These are phyloP conservation scores for Hepsetus odoe DNA, from an alignment of 2,113 vertebrate genomes.

Conservation along the genomic window DNA sequence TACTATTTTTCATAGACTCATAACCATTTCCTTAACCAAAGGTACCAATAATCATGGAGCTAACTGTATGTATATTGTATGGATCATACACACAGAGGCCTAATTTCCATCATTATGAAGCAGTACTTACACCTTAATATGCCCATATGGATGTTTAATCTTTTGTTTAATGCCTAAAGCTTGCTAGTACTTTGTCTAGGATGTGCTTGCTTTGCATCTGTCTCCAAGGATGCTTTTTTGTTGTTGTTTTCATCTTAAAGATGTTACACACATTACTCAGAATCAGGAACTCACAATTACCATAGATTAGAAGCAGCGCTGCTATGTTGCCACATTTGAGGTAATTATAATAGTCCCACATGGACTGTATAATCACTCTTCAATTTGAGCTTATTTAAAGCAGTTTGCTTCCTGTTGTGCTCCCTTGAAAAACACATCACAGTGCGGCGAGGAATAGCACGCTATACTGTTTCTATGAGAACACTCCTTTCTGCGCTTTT, in stretches of 20 bases:
- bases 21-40: too few species aligned
- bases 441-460: background rate
- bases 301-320: slow-evolving; percentile 74
- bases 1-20: too few species aligned
- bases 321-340: slow-evolving; percentile 67
- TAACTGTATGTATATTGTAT: background rate
- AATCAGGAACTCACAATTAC: slow-evolving; percentile 72
- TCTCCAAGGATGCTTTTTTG: slow-evolving; percentile 67
- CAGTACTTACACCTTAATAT: background rate
- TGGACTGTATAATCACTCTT: slow-evolving; percentile 71
- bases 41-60: too few species aligned
- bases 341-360: slow-evolving; percentile 77
- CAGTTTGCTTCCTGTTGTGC: slow-evolving; percentile 48
- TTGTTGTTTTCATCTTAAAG: slow-evolving; percentile 74
- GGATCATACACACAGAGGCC: background rate
- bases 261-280: slow-evolving; percentile 70
- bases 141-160: background rate
- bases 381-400: slow-evolving; percentile 59
- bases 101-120: background rate
- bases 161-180: background rate
- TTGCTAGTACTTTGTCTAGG: slow-evolving; percentile 29
- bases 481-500: background rate
- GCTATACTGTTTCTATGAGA: slow-evolving; percentile 10
- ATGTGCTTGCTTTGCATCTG: slow-evolving; percentile 53
- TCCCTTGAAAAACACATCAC: slow-evolving; percentile 31